Evolutionary conservation across 2,113 vertebrate species (phyloP), one percentile per base, ranked within the genome.

Genomic region (Lamprologus lemairii): DNA sequence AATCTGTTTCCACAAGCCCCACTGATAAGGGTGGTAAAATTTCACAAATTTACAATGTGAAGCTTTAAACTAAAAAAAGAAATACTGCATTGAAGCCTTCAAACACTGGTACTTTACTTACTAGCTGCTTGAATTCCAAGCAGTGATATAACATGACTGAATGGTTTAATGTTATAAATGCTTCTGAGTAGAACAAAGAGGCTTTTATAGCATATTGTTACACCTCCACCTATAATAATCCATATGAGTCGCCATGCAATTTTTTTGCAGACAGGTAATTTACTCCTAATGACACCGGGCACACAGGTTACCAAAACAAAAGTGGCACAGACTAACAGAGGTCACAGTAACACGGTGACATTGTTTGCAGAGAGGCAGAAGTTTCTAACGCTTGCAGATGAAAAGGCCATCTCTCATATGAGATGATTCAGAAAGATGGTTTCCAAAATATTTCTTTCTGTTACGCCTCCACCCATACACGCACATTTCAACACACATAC

Each of bases 251-350:
- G 86, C 21, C 51, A 19, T 53, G 51, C 13, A 28, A n/a, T 85
- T 57, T 73, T 51, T 68, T 68, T 68, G 19, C 8, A 55, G 53
- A 83, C 65, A 83, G 26, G 86, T 87, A 92, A 90, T 92, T 93
- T 91, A 90, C 49, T 35, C 75, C 80, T 79, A 92, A 87, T 86
- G 86, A 87, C 82, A 89, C 49, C 35, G 14, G 82, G 23, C 53
- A 26, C 49, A 63, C 35, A 82, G 33, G 79, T 81, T 89, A 84
- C 35, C 23, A 54, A 58, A 71, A 80, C 45, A 83, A 63, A 57
- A 79, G 26, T 26, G 40, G 26, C 11, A 31, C 13, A 84, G 33
- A 68, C 65, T 60, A 82, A 60, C 80, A 65, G 45, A 83, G 79
- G 86, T 89, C 54, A 86, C 31, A 31, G 33, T 42, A 82, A 65